Evolutionary conservation across 1,140 invertebrate species (phyloP).

Genomic region (Pemphigus obesinymphae): DNA sequence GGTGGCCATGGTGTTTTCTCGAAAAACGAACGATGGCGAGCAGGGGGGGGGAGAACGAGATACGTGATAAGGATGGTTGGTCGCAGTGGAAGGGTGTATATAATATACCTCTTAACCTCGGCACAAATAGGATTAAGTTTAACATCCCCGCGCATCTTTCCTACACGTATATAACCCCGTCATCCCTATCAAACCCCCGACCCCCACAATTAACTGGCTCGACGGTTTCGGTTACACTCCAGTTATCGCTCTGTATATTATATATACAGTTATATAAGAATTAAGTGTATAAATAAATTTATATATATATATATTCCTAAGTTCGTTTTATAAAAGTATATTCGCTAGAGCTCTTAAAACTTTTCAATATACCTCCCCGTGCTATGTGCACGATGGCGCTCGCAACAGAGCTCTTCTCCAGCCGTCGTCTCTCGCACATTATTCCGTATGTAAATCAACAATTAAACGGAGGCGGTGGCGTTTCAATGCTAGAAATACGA

Average conservation of each 20-base stretch:
- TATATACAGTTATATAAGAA: too few species aligned
- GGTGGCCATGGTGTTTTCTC: neutral
- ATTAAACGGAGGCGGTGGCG: neutral
- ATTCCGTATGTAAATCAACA: constrained; percentile 13
- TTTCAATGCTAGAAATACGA: constrained; percentile 5
- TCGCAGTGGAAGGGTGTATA: neutral
- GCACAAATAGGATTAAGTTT: constrained; percentile 40
- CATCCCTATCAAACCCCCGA: too few species aligned
- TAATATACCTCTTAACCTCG: constrained; percentile 31
- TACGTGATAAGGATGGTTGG: neutral
- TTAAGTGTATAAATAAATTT: too few species aligned
- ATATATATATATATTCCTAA: neutral
- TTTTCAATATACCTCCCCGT: neutral
- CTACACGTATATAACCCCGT: neutral
- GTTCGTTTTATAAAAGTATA: constrained; percentile 29
- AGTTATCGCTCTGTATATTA: constrained; percentile 6
- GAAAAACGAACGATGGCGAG: constrained; percentile 21
- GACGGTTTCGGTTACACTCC: constrained; percentile 36
- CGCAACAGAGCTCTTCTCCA: neutral
- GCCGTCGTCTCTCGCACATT: neutral
- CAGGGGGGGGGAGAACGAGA: neutral
- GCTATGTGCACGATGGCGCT: neutral
- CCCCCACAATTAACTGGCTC: constrained; percentile 26
- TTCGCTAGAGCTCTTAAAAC: constrained; percentile 12
- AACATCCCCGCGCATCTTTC: neutral